Evolutionary conservation across 1,140 invertebrate genomes (phyloP), one percentile per base, ranked within the genome.

Genomic region (Drosophila sp.): DNA sequence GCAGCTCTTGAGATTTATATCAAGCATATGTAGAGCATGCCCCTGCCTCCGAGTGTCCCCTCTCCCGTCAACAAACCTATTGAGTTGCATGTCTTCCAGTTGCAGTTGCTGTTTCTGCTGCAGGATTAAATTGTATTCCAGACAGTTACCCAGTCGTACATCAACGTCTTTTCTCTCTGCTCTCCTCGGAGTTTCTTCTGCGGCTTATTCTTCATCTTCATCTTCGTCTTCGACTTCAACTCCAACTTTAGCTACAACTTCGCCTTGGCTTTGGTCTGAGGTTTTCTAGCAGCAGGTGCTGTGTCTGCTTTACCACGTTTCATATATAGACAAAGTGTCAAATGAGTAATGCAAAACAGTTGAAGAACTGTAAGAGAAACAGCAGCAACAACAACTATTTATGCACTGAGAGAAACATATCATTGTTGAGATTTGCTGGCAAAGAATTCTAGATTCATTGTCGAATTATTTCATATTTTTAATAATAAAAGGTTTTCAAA

Each of bases 271-370:
- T 82, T 41, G 41, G 56, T 59, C 43, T 64, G 65, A 58, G 54
- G 36, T 46, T 84, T 59, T 46, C 75, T n/a, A 27, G 43, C 34
- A 57, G 66, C 72, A 71, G 66, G 72, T 75, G 72, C 59, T 54
- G 50, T 53, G 50, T 53, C 50, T 53, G 13, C 50, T n/a, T 5
- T 14, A 9, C 50, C 5, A 43, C 65, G 25, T n/a, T 45, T 57
- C 63, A 25, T 25, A 54, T 40, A 75, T 78, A 76, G 79, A 89
- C 83, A 87, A 76, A 87, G 82, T 87, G 82, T 89, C 83, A 87
- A 87, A 87, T 87, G 82, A 89, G 82, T 87, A 87, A 89, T 87
- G 82, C 83, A 89, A 83, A 89, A 51, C 45, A 65, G 62, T 57
- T 58, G 27, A 41, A 74, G 43, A 65, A 27, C 36, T 25, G 16